Evolutionary conservation across 1,140 invertebrate species (phyloP), one percentile per base, ranked within the genome.

Genomic region (Drosophila yakuba): DNA sequence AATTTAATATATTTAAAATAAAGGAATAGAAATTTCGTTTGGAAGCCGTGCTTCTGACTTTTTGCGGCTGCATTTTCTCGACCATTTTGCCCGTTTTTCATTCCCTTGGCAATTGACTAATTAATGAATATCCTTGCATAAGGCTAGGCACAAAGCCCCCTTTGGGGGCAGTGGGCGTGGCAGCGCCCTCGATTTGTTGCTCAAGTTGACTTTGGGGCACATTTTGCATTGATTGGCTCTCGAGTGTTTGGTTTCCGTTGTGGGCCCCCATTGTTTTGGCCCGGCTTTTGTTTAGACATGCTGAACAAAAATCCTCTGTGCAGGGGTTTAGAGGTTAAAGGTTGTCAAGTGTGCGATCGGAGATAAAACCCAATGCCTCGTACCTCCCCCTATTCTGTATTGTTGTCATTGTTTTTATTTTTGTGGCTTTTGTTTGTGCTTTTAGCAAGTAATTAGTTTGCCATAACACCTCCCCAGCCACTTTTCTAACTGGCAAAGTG

Each of bases 401-500:
- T 78, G 52, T 48, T 60, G 45, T 59, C 44, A 74, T 62, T 74
- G 59, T 55, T 74, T 67, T 62, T 80, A 44, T 59, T 63, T 63
- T 72, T 51, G 20, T 52, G 64, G 41, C 71, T 75, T 68, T 84
- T 83, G 80, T 83, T 79, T 84, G 80, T 66, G 59, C 80, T 72
- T 83, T 84, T 84, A 84, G 78, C 76, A 68, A 79, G 80, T 83
- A 83, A 83, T 83, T 83, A 83, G 75, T 79, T 79, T 69, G 64
- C 74, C 76, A 72, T 57, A 57, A 67, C 71, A 67, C 51, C 35
- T 10, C 12, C 35, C n/a, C 20, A 7, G 2, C 15, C 43, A 4
- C 2, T 8, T 7, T 15, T 25, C n/a, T 25, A 7, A 0, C 28
- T 32, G 28, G 7, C 28, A 1, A 32, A 32, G 28, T 32, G 7